Conservation (phyloP, 2,888 invertebrate genomes). For the Formica aserva region DNA sequence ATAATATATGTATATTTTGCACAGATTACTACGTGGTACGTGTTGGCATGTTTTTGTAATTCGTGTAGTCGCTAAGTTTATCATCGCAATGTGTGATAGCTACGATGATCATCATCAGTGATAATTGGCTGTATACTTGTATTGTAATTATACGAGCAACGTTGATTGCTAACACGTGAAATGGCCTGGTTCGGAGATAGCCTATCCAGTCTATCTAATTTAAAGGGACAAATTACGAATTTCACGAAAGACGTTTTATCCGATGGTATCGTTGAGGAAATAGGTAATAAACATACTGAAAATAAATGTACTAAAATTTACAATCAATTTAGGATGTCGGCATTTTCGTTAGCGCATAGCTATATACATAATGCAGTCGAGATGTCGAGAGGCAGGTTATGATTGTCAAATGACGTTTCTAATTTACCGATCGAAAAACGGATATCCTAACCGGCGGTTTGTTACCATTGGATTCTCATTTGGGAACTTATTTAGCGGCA, state of each 20-base stretch:
- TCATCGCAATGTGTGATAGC: slow-evolving; percentile 58
- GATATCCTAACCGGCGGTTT: slow-evolving; percentile 49
- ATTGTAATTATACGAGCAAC: slow-evolving; percentile 45
- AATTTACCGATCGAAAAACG: slow-evolving; percentile 76
- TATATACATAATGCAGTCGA: not conserved
- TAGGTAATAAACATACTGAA: slow-evolving; percentile 84
- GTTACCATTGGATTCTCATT: not conserved
- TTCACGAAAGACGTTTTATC: slow-evolving; percentile 96
- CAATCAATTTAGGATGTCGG: slow-evolving; percentile 18
- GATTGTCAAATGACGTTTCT: slow-evolving; percentile 83
- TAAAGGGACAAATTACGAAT: slow-evolving; percentile 95
- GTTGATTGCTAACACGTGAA: slow-evolving; percentile 81
- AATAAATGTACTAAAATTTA: not conserved
- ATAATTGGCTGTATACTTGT: slow-evolving; percentile 28
- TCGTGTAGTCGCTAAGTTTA: slow-evolving; percentile 55
- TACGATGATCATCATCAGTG: slow-evolving; percentile 49
- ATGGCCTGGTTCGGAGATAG: slow-evolving; percentile 85
- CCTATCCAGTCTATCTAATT: slow-evolving; percentile 86
- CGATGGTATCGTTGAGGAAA: slow-evolving; percentile 89
- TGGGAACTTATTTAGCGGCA: not conserved
- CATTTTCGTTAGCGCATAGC: not conserved
- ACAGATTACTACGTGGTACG: slow-evolving; percentile 71
- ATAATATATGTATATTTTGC: slow-evolving; percentile 45
- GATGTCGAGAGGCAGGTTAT: slow-evolving; percentile 70
- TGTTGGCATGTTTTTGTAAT: slow-evolving; percentile 70